phyloP scores from a whole-genome alignment of 2,113 vertebrate genomes.

The Andinoacara biseriatus region DNA sequence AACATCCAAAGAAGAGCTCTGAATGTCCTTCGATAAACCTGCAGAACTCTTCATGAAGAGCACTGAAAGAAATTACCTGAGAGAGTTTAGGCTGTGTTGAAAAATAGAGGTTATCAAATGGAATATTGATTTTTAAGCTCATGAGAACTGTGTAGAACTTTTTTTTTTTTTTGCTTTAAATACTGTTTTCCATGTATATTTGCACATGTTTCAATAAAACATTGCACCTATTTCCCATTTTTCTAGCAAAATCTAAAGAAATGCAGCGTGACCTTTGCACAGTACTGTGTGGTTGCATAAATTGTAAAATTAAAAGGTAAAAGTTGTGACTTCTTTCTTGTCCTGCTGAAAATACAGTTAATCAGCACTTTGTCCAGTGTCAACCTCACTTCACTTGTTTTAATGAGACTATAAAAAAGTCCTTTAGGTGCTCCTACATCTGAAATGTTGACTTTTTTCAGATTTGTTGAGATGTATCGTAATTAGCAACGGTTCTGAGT shows the following conservation, averaged over 20 bases:
- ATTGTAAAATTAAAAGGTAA: neutral
- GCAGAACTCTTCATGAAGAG: neutral
- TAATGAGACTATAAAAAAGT: neutral
- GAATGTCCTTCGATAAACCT: neutral
- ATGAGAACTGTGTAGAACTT: neutral
- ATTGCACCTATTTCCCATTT: neutral
- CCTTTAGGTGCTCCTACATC: neutral
- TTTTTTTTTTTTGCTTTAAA: neutral
- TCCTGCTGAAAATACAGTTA: neutral
- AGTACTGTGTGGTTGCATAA: slow-evolving; percentile 59
- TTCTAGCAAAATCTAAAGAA: neutral
- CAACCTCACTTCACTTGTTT: neutral
- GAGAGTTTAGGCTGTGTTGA: fast-evolving
- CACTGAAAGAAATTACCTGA: neutral
- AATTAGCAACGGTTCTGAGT: too few relatives aligned
- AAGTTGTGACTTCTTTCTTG: neutral
- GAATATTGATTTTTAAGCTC: neutral
- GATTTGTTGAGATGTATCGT: neutral
- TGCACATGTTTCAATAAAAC: neutral
- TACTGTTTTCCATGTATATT: neutral
- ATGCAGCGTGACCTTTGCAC: neutral
- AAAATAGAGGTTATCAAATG: neutral
- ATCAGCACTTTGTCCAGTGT: neutral
- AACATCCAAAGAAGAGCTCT: neutral
- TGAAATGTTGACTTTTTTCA: neutral